Evolutionary conservation across 1,140 invertebrate species (phyloP).

Genomic region (Drosophila takahashii): DNA sequence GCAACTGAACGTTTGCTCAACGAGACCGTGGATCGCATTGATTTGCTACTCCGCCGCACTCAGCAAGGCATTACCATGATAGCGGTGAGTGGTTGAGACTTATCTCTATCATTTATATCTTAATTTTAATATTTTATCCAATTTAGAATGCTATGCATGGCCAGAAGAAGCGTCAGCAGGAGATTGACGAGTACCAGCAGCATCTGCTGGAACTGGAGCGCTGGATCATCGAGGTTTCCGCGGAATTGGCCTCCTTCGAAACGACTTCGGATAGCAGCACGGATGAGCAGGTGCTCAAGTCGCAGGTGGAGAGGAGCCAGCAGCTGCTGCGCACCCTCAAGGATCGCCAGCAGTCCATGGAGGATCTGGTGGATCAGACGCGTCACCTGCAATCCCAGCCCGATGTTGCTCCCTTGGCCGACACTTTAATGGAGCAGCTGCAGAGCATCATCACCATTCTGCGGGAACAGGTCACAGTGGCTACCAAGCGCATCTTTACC

Average conservation of each 20-base stretch:
- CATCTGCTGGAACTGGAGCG: constrained; percentile 88
- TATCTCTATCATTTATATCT: not conserved
- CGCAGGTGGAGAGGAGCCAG: constrained; percentile 74
- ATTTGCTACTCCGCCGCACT: constrained; percentile 73
- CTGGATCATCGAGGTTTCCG: constrained; percentile 86
- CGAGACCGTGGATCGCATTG: constrained; percentile 76
- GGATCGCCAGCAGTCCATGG: constrained; percentile 78
- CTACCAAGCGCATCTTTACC: constrained; percentile 76
- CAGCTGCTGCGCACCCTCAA: constrained; percentile 73
- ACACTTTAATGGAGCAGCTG: constrained; percentile 74
- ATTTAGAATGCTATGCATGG: constrained; percentile 85
- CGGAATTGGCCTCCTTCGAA: constrained; percentile 69
- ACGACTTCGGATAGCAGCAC: constrained; percentile 64
- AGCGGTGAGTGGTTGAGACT: constrained; percentile 56
- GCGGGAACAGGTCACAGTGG: constrained; percentile 76
- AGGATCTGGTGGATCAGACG: constrained; percentile 76
- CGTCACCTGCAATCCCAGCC: constrained; percentile 72
- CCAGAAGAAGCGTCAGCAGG: constrained; percentile 86
- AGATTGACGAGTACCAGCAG: constrained; percentile 87
- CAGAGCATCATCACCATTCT: constrained; percentile 74
- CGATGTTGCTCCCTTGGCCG: constrained; percentile 78
- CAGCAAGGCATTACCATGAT: constrained; percentile 83
- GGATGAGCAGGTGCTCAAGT: constrained; percentile 73
- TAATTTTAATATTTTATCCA: not conserved
- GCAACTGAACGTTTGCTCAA: constrained; percentile 74